Conservation (phyloP, 2,113 vertebrate genomes). For the Takifugu bimaculatus region DNA sequence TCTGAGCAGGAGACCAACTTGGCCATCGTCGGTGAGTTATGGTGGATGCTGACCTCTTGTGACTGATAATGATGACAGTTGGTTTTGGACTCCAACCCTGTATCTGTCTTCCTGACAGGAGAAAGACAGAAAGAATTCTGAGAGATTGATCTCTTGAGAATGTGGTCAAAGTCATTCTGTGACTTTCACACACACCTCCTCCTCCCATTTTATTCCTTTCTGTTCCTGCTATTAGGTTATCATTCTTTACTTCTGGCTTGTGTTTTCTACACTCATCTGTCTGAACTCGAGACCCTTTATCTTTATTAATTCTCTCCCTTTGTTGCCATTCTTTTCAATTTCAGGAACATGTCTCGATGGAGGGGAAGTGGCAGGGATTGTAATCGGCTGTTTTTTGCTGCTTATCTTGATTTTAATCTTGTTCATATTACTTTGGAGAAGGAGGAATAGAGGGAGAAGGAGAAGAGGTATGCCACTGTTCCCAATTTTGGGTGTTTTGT, state of each 20-base stretch:
- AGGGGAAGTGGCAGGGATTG: constrained; percentile 75
- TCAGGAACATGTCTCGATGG: constrained; percentile 67
- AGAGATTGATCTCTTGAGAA: constrained; percentile 58
- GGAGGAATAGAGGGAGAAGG: constrained; percentile 50
- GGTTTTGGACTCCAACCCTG: constrained; percentile 40
- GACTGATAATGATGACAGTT: constrained; percentile 47
- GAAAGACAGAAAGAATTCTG: constrained; percentile 38
- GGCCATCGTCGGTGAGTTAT: constrained; percentile 69
- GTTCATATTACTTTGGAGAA: constrained; percentile 53
- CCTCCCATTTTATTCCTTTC: constrained; percentile 23
- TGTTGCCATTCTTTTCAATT: constrained; percentile 31
- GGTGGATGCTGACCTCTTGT: constrained; percentile 20
- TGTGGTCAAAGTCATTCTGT: constrained; percentile 58
- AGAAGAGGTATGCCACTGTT: constrained; percentile 14
- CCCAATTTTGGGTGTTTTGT: neutral
- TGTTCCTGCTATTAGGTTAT: constrained; percentile 27
- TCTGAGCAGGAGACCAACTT: constrained; percentile 54
- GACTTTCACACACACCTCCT: constrained; percentile 28
- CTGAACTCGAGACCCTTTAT: constrained; percentile 44
- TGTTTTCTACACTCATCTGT: constrained; percentile 26
- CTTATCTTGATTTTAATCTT: constrained; percentile 69
- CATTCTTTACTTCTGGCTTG: constrained; percentile 26
- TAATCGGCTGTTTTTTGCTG: constrained; percentile 66
- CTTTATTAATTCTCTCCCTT: constrained; percentile 42
- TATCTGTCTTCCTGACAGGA: constrained; percentile 57